These are phyloP conservation scores for Monopis laevigella DNA, from an alignment of 2,888 invertebrate genomes.

Conservation along the genomic window DNA sequence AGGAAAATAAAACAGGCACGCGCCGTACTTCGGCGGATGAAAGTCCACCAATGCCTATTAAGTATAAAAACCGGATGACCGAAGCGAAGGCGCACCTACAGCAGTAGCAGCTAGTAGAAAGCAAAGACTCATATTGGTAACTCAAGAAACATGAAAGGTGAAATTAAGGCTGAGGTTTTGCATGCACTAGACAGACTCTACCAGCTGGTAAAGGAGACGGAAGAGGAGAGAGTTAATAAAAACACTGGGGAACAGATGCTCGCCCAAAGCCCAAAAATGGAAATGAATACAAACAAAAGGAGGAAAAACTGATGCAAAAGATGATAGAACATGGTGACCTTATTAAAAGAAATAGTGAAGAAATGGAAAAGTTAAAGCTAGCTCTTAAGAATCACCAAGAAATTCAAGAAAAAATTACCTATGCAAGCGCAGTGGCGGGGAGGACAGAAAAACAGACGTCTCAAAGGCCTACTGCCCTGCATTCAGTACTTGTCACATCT, in stretches of 20 bases:
- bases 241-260: no score
- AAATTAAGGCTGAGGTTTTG: slow-evolving; percentile 6
- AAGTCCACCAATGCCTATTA: no score
- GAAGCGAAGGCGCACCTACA: slow-evolving; percentile 14
- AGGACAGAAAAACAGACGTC: not conserved
- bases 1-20: no score
- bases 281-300: no score
- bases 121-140: slow-evolving; percentile 1
- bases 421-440: not conserved
- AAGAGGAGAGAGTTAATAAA: not conserved
- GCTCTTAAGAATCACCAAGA: not conserved
- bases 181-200: slow-evolving; percentile 11
- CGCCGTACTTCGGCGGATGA: no score
- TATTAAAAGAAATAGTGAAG: not conserved
- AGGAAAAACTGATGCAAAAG: not conserved
- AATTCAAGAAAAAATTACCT: not conserved
- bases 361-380: not conserved
- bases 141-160: slow-evolving; percentile 7
- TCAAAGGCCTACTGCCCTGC: not conserved
- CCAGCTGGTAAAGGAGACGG: slow-evolving; percentile 14
- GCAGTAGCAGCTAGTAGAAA: no score
- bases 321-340: not conserved
- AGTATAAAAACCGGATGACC: no score
- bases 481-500: slow-evolving; percentile 4
- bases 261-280: no score